Conservation (phyloP, 2,888 invertebrate genomes). For the Tanytarsus gracilentus region DNA sequence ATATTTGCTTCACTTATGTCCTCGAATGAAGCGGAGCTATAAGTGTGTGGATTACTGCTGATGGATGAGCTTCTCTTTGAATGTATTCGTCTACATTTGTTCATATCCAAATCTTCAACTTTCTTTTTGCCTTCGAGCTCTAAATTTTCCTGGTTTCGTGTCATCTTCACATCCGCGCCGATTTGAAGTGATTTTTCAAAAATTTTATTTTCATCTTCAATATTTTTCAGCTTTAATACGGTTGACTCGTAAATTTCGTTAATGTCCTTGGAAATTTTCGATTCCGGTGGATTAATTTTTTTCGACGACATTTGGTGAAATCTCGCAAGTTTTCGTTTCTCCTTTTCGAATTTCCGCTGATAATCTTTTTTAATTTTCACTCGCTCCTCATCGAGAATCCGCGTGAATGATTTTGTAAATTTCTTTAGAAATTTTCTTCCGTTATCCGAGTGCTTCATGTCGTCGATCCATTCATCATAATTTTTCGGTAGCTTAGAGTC, state of each 20-base stretch:
- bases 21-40: slow-evolving; percentile 4
- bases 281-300: not conserved
- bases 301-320: not conserved
- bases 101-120: not conserved
- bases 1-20: slow-evolving; percentile 10
- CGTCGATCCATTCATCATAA: slow-evolving; percentile 40
- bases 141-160: not conserved
- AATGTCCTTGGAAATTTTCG: slow-evolving; percentile 14
- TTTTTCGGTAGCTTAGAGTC: slow-evolving; percentile 31
- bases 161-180: not conserved
- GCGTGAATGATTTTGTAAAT: slow-evolving; percentile 13
- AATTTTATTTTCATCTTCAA: slow-evolving; percentile 12
- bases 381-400: slow-evolving; percentile 6
- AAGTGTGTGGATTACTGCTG: not conserved
- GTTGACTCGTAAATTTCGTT: slow-evolving; percentile 9
- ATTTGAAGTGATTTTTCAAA: slow-evolving; percentile 16
- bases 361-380: slow-evolving; percentile 6
- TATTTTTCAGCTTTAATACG: slow-evolving; percentile 6
- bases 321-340: slow-evolving; percentile 6
- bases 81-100: slow-evolving; percentile 15
- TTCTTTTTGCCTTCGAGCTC: not conserved
- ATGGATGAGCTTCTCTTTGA: not conserved
- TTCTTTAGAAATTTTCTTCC: slow-evolving; percentile 39
- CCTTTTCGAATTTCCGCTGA: slow-evolving; percentile 1
- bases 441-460: slow-evolving; percentile 38